phyloP scores from a whole-genome alignment of 2,888 invertebrate species.

The Drosophila acutilabella region DNA sequence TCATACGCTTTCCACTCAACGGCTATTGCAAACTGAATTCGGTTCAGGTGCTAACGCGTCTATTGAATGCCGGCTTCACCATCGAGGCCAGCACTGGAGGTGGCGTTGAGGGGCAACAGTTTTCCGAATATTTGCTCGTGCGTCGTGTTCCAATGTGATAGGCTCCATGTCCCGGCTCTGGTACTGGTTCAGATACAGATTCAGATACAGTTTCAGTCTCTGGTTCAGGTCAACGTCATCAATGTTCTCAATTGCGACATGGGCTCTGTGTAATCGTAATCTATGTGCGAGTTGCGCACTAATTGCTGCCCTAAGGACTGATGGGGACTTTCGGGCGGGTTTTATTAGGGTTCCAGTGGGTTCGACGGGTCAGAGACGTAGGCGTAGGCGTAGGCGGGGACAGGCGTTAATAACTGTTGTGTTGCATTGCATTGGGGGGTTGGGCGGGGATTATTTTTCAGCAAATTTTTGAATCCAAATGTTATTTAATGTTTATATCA shows the following conservation, averaged over 20 bases:
- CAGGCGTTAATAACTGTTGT: constrained; percentile 4
- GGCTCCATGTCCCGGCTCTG: constrained; percentile 49
- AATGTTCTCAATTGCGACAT: constrained; percentile 21
- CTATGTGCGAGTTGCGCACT: constrained; percentile 71
- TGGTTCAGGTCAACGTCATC: constrained; percentile 29
- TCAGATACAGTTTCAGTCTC: constrained; percentile 24
- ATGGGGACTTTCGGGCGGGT: constrained; percentile 9
- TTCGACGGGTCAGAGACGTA: background rate
- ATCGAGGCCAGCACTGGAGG: constrained; percentile 94
- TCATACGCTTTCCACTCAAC: constrained; percentile 93
- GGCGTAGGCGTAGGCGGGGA: background rate
- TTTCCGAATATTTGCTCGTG: constrained; percentile 94
- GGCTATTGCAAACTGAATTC: constrained; percentile 96
- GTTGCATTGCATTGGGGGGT: constrained; percentile 2
- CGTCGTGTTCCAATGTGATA: constrained; percentile 86
- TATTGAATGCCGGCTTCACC: constrained; percentile 91
- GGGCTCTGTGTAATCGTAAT: constrained; percentile 63
- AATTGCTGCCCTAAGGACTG: constrained; percentile 47
- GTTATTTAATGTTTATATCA: constrained; percentile 76
- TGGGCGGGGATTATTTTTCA: constrained; percentile 11
- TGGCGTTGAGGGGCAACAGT: constrained; percentile 95
- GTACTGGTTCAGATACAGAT: constrained; percentile 24
- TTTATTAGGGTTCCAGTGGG: constrained; percentile 10
- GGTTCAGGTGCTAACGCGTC: constrained; percentile 93
- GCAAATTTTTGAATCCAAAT: constrained; percentile 64